Conservation (phyloP, 1,140 invertebrate species). For the Drosophila varians region DNA sequence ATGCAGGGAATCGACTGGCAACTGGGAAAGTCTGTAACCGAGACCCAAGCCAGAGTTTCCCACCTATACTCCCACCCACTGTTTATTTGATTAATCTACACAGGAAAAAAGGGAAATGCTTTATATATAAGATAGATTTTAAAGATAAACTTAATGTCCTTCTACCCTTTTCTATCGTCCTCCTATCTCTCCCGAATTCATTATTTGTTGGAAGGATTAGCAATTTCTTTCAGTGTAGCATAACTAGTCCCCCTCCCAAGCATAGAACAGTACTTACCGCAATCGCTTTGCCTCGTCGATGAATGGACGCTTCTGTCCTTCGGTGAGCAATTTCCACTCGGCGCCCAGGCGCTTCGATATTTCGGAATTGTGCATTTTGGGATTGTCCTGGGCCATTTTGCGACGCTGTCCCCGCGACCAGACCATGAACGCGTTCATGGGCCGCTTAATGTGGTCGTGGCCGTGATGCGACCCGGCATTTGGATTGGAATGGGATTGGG, state of each 20-base stretch:
- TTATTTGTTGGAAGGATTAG: no score
- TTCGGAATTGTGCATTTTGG: conserved; percentile 98
- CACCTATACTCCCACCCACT: background rate
- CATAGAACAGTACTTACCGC: conserved; percentile 88
- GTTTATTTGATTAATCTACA: background rate
- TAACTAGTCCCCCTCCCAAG: background rate
- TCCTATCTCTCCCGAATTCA: no score
- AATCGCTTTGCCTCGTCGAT: conserved; percentile 98
- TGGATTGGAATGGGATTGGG: conserved; percentile 20
- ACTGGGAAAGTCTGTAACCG: conserved; percentile 43
- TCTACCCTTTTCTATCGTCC: no score
- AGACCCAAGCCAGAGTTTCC: conserved; percentile 39
- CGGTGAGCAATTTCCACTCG: conserved; percentile 95
- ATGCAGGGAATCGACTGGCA: conserved; percentile 15
- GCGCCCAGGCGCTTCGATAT: conserved; percentile 95
- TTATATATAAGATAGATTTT: no score
- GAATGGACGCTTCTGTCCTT: conserved; percentile 96
- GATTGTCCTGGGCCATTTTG: conserved; percentile 99
- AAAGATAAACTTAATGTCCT: no score
- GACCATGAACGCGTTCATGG: conserved; percentile 98
- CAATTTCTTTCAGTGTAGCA: conserved; percentile 6
- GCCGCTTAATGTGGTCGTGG: conserved; percentile 92
- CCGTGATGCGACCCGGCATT: conserved; percentile 49
- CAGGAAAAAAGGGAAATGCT: conserved; percentile 1
- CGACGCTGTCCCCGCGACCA: conserved; percentile 94